Evolutionary conservation across 1,140 invertebrate genomes (phyloP), one percentile per base, ranked within the genome.

Genomic region (Drosophila melanica): DNA sequence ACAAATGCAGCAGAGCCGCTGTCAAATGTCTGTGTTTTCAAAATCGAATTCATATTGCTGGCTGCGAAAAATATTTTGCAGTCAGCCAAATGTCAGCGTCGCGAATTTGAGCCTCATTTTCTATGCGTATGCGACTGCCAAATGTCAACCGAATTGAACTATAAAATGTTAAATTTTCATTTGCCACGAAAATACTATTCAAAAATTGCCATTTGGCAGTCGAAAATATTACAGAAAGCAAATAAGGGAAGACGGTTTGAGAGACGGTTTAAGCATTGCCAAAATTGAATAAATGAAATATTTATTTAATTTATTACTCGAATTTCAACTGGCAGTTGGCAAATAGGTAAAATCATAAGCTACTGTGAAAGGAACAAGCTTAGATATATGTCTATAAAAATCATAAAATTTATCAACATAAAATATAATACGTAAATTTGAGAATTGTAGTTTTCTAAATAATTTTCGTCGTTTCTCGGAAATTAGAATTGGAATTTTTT

Each of bases 101-200:
- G 62, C 44, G 59, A 66, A 63, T 65, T 80, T 72, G 67, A 86
- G 70, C 53, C 82, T 86, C 82, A 86, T 86, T 86, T 86, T 81
- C 82, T 86, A 87, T 86, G 82, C 82, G 66, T 77, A 30, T 81
- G 78, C 82, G 55, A 74, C 64, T 86, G 82, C 79, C 82, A 87
- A 86, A 87, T 86, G 82, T 86, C 82, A 87, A 79, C 51, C 68
- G 79, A 86, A 86, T 87, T 87, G 82, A 79, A 79, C 82, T 87
- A 82, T 87, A 79, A 86, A 86, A 87, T 87, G 82, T 87, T 79
- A 82, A 79, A 74, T 85, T 85, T 85, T 77, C 79, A 86, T 82
- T 79, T 86, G 70, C 67, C 54, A 75, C 45, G 11, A 60, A 60
- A 68, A 63, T 51, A 67, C 30, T 23, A 45, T 50, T 60, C 44